Evolutionary conservation across 2,888 invertebrate species (phyloP), one percentile per base, ranked within the genome.

Genomic region (Xanthia icteritia): DNA sequence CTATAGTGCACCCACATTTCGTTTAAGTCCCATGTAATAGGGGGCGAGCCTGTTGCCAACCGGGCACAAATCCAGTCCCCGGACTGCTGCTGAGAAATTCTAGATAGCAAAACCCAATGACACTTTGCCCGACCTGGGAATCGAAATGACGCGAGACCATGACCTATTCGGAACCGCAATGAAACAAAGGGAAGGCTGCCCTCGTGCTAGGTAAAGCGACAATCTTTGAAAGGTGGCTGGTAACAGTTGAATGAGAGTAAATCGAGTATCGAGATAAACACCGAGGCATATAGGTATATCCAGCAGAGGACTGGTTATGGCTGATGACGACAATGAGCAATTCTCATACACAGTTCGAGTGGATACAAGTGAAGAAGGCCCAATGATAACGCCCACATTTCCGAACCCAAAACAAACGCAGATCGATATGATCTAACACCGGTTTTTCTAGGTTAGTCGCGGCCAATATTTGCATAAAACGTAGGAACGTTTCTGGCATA

Each of bases 391-490:
- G 13, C 42, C 63, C n/a, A 27, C 3, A 42, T 58, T 17, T 54
- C n/a, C 20, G 5, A 5, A 15, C n/a, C 36, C 13, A 63, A 79
- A 80, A 64, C 80, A 60, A 73, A 69, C 9, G 20, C 39, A 15
- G 60, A 72, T 60, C 68, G 79, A 68, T 72, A 73, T 56, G 51
- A 23, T 58, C 45, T 56, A 80, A 73, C 69, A 23, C 54, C 17
- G 27, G n/a, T 63, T 63, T 70, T 79, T 79, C 66, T 74, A 72
- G 63, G 68, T 83, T 72, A 64, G 39, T 65, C 68, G 39, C 63
- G 36, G 54, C 31, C 45, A 65, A 86, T 70, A 83, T 86, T 84
- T 75, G 84, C 79, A 83, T 84, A 84, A 56, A 75, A 60, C 79
- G 69, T 68, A 68, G 27, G 51, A 73, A 76, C 65, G 42, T 48